phyloP scores from a whole-genome alignment of 2,888 invertebrate genomes.

The Lathronympha strigana region DNA sequence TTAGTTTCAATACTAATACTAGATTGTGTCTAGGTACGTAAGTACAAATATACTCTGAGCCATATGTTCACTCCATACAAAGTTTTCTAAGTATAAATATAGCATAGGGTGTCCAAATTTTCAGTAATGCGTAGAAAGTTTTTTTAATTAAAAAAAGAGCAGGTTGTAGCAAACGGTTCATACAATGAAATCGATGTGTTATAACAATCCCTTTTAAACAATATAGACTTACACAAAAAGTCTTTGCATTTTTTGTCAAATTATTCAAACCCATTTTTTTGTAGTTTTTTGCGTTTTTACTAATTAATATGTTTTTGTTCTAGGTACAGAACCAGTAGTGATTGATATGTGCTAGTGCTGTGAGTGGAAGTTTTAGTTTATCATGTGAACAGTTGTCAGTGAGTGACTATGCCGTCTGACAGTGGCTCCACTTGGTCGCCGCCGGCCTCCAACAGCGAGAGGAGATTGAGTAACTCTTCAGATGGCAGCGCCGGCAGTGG shows the following conservation, averaged over 20 bases:
- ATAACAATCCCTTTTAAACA: background rate
- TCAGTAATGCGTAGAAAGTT: background rate
- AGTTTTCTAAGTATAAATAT: background rate
- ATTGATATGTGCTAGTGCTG: slow-evolving; percentile 71
- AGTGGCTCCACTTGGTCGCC: slow-evolving; percentile 80
- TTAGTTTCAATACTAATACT: too few relatives aligned
- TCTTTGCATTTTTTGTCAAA: background rate
- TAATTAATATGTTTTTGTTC: slow-evolving; percentile 51
- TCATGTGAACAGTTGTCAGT: slow-evolving; percentile 71
- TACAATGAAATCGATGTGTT: background rate
- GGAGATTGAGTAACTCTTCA: slow-evolving; percentile 80
- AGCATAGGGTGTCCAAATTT: background rate
- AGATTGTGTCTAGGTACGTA: too few relatives aligned
- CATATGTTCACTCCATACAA: background rate
- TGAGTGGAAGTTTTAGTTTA: slow-evolving; percentile 56
- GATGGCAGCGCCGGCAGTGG: slow-evolving; percentile 81
- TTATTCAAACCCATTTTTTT: background rate
- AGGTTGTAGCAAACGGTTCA: background rate
- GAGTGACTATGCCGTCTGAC: slow-evolving; percentile 77
- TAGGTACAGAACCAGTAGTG: slow-evolving; percentile 67
- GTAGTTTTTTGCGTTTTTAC: background rate
- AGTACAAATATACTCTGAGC: too few relatives aligned
- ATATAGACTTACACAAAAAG: background rate
- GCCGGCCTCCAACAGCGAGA: slow-evolving; percentile 76
- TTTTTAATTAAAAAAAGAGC: background rate